A percentile compares a stretch with the other conserved stretches of the same genome.
Evolutionary conservation across 2,113 vertebrate species (phyloP).

Genomic region (Macquaria australasica): DNA sequence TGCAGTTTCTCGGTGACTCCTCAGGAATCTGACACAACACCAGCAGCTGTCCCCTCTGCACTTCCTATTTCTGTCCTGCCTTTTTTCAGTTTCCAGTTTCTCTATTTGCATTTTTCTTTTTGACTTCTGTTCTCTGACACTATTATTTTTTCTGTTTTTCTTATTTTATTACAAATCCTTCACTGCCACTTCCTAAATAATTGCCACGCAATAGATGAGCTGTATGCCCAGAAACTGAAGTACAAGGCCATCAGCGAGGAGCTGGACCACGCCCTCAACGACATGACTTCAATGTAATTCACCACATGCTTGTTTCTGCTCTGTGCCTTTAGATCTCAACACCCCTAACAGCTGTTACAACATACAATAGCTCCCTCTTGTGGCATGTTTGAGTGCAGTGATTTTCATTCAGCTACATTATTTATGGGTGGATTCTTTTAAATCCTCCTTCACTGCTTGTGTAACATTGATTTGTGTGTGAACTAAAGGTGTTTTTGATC

Average conservation of each 20-base stretch:
- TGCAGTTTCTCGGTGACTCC: constrained; percentile 71
- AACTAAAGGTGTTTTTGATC: neutral
- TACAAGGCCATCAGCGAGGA: constrained; percentile 99
- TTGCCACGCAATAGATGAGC: constrained; percentile 89
- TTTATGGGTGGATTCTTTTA: neutral
- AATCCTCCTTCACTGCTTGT: neutral
- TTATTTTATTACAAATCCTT: constrained; percentile 36
- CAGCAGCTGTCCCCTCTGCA: constrained; percentile 54
- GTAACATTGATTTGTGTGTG: constrained; percentile 21
- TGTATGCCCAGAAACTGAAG: constrained; percentile 99
- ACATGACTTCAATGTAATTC: constrained; percentile 99
- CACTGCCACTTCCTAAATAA: constrained; percentile 41
- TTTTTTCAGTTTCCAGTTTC: constrained; percentile 12
- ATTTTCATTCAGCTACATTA: neutral
- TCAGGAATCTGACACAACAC: constrained; percentile 74
- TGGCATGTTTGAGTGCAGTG: constrained; percentile 62
- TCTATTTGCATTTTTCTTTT: constrained; percentile 41
- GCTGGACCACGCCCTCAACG: constrained; percentile 99
- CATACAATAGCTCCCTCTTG: constrained; percentile 54
- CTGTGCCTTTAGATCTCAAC: constrained; percentile 22
- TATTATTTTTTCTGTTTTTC: constrained; percentile 40
- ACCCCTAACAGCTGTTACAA: constrained; percentile 11
- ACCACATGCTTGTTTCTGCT: constrained; percentile 58
- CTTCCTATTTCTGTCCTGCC: constrained; percentile 64
- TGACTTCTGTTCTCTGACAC: constrained; percentile 66